A percentile compares a stretch with the other conserved stretches of the same genome.
Conservation (phyloP, 2,888 invertebrate species). For the Pseudolycoriella hygida region DNA sequence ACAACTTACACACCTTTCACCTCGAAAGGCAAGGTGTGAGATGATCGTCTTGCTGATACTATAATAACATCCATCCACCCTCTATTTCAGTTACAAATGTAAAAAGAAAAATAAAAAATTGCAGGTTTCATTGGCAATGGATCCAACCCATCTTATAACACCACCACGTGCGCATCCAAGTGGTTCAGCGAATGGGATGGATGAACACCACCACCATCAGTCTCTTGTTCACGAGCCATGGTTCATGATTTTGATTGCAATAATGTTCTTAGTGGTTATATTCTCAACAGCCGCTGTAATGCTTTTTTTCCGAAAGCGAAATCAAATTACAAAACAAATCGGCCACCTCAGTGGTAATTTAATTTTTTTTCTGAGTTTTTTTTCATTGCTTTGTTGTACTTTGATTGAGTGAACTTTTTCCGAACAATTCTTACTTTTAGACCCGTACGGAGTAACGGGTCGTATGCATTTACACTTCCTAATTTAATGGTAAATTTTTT, state of each 20-base stretch:
- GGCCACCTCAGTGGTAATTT: constrained; percentile 42
- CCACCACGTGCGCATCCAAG: constrained; percentile 31
- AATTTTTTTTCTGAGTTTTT: constrained; percentile 1
- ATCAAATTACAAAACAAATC: constrained; percentile 33
- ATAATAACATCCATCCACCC: too few relatives aligned
- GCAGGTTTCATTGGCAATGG: constrained; percentile 28
- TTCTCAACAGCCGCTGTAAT: constrained; percentile 21
- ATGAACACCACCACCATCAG: constrained; percentile 24
- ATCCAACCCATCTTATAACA: constrained; percentile 27
- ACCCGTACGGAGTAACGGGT: too few relatives aligned
- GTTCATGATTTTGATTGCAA: constrained; percentile 26
- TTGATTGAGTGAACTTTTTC: not conserved
- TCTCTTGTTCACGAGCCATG: constrained; percentile 26
- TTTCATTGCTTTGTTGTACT: not conserved
- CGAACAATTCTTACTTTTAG: too few relatives aligned
- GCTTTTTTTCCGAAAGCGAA: constrained; percentile 26
- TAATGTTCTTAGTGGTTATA: constrained; percentile 22
- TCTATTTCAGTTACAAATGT: too few relatives aligned
- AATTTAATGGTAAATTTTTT: not conserved
- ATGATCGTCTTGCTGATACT: too few relatives aligned
- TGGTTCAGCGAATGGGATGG: constrained; percentile 26
- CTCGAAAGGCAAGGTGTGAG: too few relatives aligned
- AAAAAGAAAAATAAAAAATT: not conserved
- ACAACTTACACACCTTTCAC: too few relatives aligned
- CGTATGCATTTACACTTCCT: not conserved